Conservation (phyloP, 2,797 vertebrate species). For the Tolypeutes matacus region DNA sequence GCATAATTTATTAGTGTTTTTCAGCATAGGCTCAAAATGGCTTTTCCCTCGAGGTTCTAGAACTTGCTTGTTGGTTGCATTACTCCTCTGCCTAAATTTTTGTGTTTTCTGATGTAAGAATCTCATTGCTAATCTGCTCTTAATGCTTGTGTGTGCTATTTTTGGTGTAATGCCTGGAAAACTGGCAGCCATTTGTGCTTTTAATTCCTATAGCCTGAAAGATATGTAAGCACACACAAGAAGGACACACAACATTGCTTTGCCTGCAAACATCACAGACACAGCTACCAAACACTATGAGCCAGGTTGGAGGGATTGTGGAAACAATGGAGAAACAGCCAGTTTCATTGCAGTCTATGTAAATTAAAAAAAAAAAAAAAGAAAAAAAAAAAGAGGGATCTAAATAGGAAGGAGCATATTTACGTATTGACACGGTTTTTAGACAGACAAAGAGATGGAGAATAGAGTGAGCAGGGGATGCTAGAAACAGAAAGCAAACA, state of each 20-base stretch:
- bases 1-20: slow-evolving; percentile 59
- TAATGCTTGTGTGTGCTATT: slow-evolving; percentile 20
- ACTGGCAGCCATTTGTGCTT: slow-evolving; percentile 72
- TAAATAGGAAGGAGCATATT: slow-evolving; percentile 85
- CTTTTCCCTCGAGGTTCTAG: neutral
- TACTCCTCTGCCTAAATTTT: neutral
- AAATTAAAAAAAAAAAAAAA: slow-evolving; percentile 81
- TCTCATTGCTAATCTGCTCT: slow-evolving; percentile 57
- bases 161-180: slow-evolving; percentile 67
- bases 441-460: slow-evolving; percentile 85
- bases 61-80: slow-evolving; percentile 49
- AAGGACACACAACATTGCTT: slow-evolving; percentile 79
- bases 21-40: slow-evolving; percentile 54
- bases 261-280: slow-evolving; percentile 82
- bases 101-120: slow-evolving; percentile 51
- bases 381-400: slow-evolving; percentile 65
- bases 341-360: slow-evolving; percentile 89
- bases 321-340: slow-evolving; percentile 91
- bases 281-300: slow-evolving; percentile 81
- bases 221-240: slow-evolving; percentile 79
- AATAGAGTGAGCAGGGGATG: slow-evolving; percentile 89
- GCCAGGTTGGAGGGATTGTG: slow-evolving; percentile 79
- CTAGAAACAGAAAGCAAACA: slow-evolving; percentile 87
- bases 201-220: slow-evolving; percentile 69
- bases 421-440: slow-evolving; percentile 85